Base-by-base conservation (phyloP, 2,113 vertebrate genomes). In the Xyrauchen texanus region DNA sequence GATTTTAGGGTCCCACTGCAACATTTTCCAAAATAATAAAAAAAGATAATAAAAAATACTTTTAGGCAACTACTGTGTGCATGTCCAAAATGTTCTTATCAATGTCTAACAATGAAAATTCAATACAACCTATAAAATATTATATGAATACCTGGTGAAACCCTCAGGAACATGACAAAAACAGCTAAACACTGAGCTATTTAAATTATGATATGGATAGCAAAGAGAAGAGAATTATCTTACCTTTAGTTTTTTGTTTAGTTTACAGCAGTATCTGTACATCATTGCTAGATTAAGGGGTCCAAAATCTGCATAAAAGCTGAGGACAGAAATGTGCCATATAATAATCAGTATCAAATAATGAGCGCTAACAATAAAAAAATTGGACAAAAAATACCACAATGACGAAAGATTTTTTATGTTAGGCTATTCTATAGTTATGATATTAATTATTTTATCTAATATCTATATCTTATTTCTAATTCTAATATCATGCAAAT, bases 281-380 rank as follows among this genome's bases (percentile, higher is more conserved):
- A 98, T 82, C 94, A 96, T 94, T 69, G 94, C 96, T 93, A 98
- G 90, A 91, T 98, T 97, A 81, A 98, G 90, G 76, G 97, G 96
- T 75, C 96, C 97, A 82, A 98, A 98, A 91, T 98, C 97, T 88
- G 94, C 94, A 91, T 97, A 96, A 91, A 98, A 98, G 91, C 96
- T 98, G 88, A 68, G 80, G 60, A 86, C 4, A 81, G 16, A 46
- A 2, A 77, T 57, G 2, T 7, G 10, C n/a, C 1, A 67, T 65
- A n/a, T 68, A 52, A 5, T 75, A 2, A 74, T 9, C 16, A 51
- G 0, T 74, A 51, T n/a, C 42, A 4, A 34, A 34, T 34, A 34
- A 34, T 34, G 21, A 34, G 21, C 21, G 21, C 3, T 34, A 34
- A 34, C 21, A 34, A 34, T 34, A 1, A 34, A 34, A 34, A 34